Evolutionary conservation across 2,888 invertebrate species (phyloP), one percentile per base, ranked within the genome.

Genomic region (Dicyrtoma fusca): DNA sequence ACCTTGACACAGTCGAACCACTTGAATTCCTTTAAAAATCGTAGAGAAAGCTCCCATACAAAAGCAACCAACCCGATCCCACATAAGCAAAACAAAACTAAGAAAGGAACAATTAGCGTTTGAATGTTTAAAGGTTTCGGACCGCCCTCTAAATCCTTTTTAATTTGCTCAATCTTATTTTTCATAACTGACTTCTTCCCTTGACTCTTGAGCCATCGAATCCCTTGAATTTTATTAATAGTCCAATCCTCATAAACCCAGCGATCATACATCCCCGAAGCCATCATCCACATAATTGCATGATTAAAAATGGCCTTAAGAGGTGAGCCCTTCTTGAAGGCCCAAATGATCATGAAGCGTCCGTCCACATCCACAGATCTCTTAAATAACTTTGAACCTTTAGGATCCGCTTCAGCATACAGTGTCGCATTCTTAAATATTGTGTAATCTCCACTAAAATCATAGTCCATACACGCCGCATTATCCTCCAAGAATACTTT

Each of bases 401-500:
- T 57, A 1, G 14, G n/a, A 34, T 63, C 53, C 13, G 64, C 47
- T 4, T 71, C 51, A 1, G 34, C 25, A 23, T 25, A 25, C 1
- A 71, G 23, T 4, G 65, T 71, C 4, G 71, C 57, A 55, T 71
- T 71, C 17, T 42, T 47, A 14, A 21, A 14, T 17, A 71, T 71
- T 21, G 71, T 44, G 42, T 63, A 71, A 19, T 71, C 47, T n/a
- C 63, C 62, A 65, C 63, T 71, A 23, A 71, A 63, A 1, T 51
- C 51, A 26, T 71, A 71, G 57, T 71, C 71, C 13, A 71, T 21
- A 55, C 71, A 71, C 10, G 71, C 71, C 17, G 65, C 55, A 1
- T 49, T 47, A 34, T 71, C 65, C 4, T 64, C 45, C 21, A 53
- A 8, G 21, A 68, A 44, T 14, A 66, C 68, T 34, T 44, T 23